Base-by-base conservation (phyloP, 2,888 invertebrate genomes). In the Hetaerina titia region DNA sequence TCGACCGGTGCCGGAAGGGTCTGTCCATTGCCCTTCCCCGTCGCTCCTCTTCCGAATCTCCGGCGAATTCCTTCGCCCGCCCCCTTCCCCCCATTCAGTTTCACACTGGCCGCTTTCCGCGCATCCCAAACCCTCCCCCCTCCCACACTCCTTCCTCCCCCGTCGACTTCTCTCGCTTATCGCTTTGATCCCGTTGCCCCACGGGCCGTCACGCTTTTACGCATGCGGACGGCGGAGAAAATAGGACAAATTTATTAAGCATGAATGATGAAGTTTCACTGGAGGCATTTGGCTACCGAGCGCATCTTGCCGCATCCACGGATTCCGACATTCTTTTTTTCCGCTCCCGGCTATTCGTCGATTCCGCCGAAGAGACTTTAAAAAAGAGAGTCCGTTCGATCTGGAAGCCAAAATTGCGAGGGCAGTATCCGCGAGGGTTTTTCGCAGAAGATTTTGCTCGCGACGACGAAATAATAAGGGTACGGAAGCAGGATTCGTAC, bases 141-240 rank as follows among this genome's bases (percentile, higher is more conserved):
- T 13, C n/a, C 31, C 31, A 45, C 1, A 45, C 81, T 0, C 81
- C 31, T 31, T 31, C 81, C 31, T 4, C 13, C 13, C 11, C 31
- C 81, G 81, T 11, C 19, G n/a, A 69, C 69, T 69, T 25, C 31
- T 31, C 81, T 31, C 31, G 81, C 81, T 92, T 92, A 92, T 92
- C 92, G 31, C 69, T n/a, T 0, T 56, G 64, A 64, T 92, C 92
- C 92, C 92, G 92, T 92, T 92, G 69, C 92, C 45, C 89, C 57
- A 22, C 89, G 89, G 57, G 57, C 69, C 92, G 92, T 92, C 92
- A 92, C 92, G 69, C 69, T 81, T 81, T 81, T 81, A 81, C 81
- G 81, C 81, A 31, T 31, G 81, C 81, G 81, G 25, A 25, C 25
- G 81, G 22, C 81, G 81, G 81, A 81, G 81, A 81, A 81, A 81